Conservation (phyloP, 2,113 vertebrate genomes). For the Candoia aspera region DNA sequence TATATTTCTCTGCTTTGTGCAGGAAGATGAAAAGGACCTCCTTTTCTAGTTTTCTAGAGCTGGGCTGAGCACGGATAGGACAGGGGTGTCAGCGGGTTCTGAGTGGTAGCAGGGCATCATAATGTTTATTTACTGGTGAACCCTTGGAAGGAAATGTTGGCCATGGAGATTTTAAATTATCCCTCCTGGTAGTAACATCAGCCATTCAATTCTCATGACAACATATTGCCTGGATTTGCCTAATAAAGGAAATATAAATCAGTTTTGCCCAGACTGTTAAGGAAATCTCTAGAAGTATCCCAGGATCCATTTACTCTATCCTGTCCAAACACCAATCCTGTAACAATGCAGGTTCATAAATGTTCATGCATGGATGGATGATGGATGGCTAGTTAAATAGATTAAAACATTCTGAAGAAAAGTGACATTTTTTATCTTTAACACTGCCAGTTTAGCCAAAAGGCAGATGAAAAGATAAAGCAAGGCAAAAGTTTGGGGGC, state of each 20-base stretch:
- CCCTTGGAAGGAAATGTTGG: background rate
- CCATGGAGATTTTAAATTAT: background rate
- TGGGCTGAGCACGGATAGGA: background rate
- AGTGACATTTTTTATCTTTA: background rate
- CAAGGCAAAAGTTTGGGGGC: conserved; percentile 9
- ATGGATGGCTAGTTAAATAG: background rate
- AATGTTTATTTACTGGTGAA: background rate
- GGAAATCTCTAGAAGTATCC: background rate
- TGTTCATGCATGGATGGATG: background rate
- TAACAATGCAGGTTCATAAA: background rate
- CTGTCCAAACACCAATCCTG: background rate
- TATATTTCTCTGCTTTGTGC: background rate
- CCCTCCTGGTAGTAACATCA: background rate
- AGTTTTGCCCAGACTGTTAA: background rate
- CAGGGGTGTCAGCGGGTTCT: background rate
- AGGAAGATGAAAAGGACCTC: background rate
- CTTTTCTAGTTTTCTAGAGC: background rate
- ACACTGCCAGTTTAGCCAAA: conserved; percentile 13
- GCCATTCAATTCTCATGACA: background rate
- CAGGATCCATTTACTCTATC: background rate
- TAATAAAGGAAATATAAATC: background rate
- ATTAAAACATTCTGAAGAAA: background rate
- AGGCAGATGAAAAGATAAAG: conserved; percentile 33
- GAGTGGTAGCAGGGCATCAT: background rate
- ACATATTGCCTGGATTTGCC: background rate